Evolutionary conservation across 2,888 invertebrate species (phyloP), one percentile per base, ranked within the genome.

Genomic region (Drosophila borborema): DNA sequence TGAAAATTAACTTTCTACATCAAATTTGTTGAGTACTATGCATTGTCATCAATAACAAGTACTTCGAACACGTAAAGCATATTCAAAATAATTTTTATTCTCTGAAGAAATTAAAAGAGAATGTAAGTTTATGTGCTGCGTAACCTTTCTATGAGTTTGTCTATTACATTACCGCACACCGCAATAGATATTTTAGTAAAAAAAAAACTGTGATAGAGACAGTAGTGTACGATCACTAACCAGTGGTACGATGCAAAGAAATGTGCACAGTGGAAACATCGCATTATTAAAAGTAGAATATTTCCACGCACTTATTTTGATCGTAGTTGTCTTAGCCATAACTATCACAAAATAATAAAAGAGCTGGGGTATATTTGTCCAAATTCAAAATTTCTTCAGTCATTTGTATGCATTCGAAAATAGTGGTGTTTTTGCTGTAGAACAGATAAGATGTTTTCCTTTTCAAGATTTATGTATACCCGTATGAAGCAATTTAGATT

Each of bases 361-460:
- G 8, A n/a, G n/a, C 49, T 49, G 6, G n/a, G 31, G 18, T 34
- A 31, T 34, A 18, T 34, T 34, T 12, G 6, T 31, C 34, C 3
- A 48, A 10, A 18, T 16, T 12, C 31, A 12, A 51, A 18, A 51
- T 34, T 34, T 6, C n/a, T 49, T 9, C 1, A 16, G 8, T 49
- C 1, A 6, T 31, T n/a, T 31, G n/a, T 51, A 51, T 34, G 28
- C 16, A 16, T 16, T 28, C 3, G 9, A 8, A 28, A 28, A 48
- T 16, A 48, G 48, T 28, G 28, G 46, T 51, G 12, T 34, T 51
- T n/a, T n/a, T 18, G n/a, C 10, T 18, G 1, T 5, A 12, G 5
- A 41, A 16, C 36, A 54, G 16, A 38, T 31, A 67, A 38, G 31
- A 73, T 74, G 73, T 38, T 64, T 59, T 38, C 43, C 12, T 40